phyloP scores from a whole-genome alignment of 2,113 vertebrate species.

The Pachypanchax playfairii region DNA sequence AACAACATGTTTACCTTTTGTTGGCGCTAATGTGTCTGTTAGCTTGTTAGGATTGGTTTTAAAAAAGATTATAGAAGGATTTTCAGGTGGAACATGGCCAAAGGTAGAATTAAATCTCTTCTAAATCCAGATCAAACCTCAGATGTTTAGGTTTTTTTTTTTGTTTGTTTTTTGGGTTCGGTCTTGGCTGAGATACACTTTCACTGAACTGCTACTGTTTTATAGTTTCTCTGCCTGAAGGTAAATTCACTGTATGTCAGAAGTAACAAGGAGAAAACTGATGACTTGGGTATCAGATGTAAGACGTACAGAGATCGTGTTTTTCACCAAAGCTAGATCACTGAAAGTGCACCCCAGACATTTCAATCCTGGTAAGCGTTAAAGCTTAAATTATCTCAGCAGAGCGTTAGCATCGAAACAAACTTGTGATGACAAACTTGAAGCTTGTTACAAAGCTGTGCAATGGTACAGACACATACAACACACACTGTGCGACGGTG shows the following conservation, averaged over 20 bases:
- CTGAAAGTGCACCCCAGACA: neutral
- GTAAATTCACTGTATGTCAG: neutral
- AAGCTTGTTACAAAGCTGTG: neutral
- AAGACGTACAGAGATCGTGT: neutral
- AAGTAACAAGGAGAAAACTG: neutral
- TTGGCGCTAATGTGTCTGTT: neutral
- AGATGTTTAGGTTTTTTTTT: neutral
- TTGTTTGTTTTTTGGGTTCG: no score
- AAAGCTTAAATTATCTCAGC: constrained; percentile 8
- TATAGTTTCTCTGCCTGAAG: neutral
- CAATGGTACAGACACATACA: neutral
- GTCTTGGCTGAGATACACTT: no score
- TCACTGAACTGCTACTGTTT: neutral
- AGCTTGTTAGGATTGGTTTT: neutral
- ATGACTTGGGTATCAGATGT: neutral
- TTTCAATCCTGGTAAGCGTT: neutral
- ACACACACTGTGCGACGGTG: neutral
- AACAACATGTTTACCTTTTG: neutral
- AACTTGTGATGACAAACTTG: neutral
- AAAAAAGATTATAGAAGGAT: neutral
- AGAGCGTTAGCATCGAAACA: neutral
- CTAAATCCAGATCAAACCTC: neutral
- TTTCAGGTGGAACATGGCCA: neutral
- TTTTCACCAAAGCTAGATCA: neutral
- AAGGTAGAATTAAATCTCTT: neutral